A percentile compares a stretch with the other conserved stretches of the same genome.
These are phyloP conservation scores for Dicrostonyx torquatus DNA, from an alignment of 2,797 vertebrate genomes.

Conservation along the genomic window DNA sequence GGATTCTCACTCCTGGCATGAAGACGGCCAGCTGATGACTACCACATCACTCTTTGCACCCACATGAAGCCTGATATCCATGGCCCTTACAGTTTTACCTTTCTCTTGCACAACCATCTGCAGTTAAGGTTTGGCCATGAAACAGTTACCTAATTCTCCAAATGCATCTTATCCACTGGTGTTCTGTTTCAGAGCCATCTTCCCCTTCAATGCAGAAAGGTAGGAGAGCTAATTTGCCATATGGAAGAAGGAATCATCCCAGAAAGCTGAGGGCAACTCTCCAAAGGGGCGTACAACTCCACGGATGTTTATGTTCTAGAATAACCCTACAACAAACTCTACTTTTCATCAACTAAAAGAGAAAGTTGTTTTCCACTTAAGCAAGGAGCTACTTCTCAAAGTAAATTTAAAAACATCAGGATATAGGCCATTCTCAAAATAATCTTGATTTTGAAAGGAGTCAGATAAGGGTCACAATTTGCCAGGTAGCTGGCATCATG, in stretches of 20 bases:
- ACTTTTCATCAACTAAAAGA: constrained; percentile 49
- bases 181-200: constrained; percentile 2
- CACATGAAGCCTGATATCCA: not conserved
- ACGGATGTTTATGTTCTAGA: constrained; percentile 24
- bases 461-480: constrained; percentile 7
- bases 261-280: constrained; percentile 55
- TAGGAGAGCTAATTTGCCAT: constrained; percentile 44
- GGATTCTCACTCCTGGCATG: constrained; percentile 19
- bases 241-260: constrained; percentile 45
- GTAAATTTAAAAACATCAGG: not conserved
- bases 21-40: not conserved
- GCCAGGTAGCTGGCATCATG: not conserved
- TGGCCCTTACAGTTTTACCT: not conserved
- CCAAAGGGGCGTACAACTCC: constrained; percentile 49
- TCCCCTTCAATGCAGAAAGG: constrained; percentile 22
- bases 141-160: constrained; percentile 30
- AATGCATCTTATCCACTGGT: constrained; percentile 15
- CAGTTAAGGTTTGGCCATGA: constrained; percentile 32
- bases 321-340: constrained; percentile 28
- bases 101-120: not conserved
- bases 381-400: constrained; percentile 22
- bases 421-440: constrained; percentile 52
- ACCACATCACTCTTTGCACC: not conserved
- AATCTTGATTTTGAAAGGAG: constrained; percentile 58
- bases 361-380: constrained; percentile 29